Conservation (phyloP, 1,140 invertebrate species). For the Diabrotica undecimpunctata region DNA sequence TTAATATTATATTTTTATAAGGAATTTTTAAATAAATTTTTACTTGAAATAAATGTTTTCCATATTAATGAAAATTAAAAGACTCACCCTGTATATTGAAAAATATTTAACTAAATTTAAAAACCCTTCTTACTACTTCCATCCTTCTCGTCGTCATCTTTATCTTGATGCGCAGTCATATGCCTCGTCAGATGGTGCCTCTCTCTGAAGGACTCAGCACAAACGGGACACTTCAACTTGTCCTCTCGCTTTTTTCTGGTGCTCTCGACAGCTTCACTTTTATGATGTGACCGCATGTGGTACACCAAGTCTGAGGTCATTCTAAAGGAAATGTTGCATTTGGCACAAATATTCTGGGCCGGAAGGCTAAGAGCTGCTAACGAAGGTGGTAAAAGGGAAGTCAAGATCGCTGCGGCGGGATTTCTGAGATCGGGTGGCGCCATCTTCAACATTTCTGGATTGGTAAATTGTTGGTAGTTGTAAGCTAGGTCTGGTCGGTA, state of each 20-base stretch:
- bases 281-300: slow-evolving; percentile 95
- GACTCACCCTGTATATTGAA: background rate
- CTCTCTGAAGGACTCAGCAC: slow-evolving; percentile 92
- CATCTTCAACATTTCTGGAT: slow-evolving; percentile 44
- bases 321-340: slow-evolving; percentile 94
- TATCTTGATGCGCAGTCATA: slow-evolving; percentile 86
- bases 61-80: background rate
- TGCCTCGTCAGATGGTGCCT: slow-evolving; percentile 93
- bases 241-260: slow-evolving; percentile 78
- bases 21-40: too few relatives aligned
- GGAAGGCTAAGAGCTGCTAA: slow-evolving; percentile 79
- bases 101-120: background rate
- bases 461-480: slow-evolving; percentile 41
- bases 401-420: slow-evolving; percentile 65
- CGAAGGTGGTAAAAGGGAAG: slow-evolving; percentile 77
- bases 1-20: too few relatives aligned
- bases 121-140: slow-evolving; percentile 30
- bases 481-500: slow-evolving; percentile 54
- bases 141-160: slow-evolving; percentile 56
- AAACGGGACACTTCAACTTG: slow-evolving; percentile 91
- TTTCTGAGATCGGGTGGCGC: slow-evolving; percentile 51
- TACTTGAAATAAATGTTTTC: background rate
- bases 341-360: slow-evolving; percentile 95
- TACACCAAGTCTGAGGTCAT: slow-evolving; percentile 98
- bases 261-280: slow-evolving; percentile 71